A percentile compares a stretch with the other conserved stretches of the same genome.
phyloP scores from a whole-genome alignment of 2,888 invertebrate species.

The Callyntrura sp. region DNA sequence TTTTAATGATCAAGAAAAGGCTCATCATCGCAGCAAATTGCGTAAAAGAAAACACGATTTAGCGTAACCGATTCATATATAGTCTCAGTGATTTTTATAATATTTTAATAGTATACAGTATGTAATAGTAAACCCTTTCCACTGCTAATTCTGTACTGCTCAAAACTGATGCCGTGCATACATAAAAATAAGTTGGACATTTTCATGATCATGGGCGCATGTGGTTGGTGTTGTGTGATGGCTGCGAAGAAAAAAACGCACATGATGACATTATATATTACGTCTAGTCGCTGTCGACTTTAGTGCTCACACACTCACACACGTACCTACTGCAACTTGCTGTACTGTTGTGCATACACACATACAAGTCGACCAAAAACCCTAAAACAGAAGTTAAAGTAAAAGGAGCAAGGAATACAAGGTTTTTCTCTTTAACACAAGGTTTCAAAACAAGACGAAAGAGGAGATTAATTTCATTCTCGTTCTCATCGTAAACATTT shows the following conservation, averaged over 20 bases:
- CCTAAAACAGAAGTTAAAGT: background rate
- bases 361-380: constrained; percentile 10
- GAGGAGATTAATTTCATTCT: constrained; percentile 62
- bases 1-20: constrained; percentile 39
- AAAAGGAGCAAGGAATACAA: constrained; percentile 3
- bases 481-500: constrained; percentile 58
- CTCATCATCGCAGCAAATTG: constrained; percentile 61
- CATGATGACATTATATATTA: constrained; percentile 56
- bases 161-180: constrained; percentile 15
- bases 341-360: background rate
- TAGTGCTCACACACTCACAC: background rate
- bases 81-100: background rate
- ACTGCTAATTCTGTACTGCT: background rate
- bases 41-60: constrained; percentile 39
- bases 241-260: constrained; percentile 22
- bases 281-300: constrained; percentile 36
- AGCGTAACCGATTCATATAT: background rate
- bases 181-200: constrained; percentile 58
- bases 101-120: background rate
- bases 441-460: constrained; percentile 57
- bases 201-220: constrained; percentile 66
- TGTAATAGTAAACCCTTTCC: constrained; percentile 1
- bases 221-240: constrained; percentile 45
- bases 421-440: constrained; percentile 34
- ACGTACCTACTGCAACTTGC: no score